Base-by-base conservation (phyloP, 2,888 invertebrate species). In the Oxytorus armatus region DNA sequence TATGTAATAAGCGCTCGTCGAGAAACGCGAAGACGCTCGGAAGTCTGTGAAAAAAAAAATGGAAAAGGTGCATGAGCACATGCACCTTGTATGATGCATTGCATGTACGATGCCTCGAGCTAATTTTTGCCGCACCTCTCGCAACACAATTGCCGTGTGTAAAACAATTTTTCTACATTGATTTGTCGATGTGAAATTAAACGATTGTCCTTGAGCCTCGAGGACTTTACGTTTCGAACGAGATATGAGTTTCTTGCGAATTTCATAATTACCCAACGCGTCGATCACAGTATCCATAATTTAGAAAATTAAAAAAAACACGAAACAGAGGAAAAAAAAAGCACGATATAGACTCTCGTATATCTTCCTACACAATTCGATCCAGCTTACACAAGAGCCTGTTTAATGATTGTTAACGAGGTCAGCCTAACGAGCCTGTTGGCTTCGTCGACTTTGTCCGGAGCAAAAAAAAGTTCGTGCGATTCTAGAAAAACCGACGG, bases 1-100 rank as follows among this genome's bases (percentile, higher is more conserved):
- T 80, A 61, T 57, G 77, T 77, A 80, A 80, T 77, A 73, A 80
- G 80, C 65, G 68, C 77, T 61, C 68, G 42, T n/a, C 18, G 16
- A 25, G 69, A 69, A 49, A 65, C 57, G 44, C 33, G 73, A 72
- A 65, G 75, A 69, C 57, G 33, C 36, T 44, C 5, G 16, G 29
- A 36, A 42, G 25, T 55, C n/a, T 55, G 42, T 36, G 63, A 77
- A 53, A 68, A 66, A 25, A n/a, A 39, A 39, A 42, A 57, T 23
- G 16, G 16, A 3, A 44, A 63, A 33, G 70, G 53, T 63, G 77
- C 68, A 73, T 77, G 77, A 66, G 53, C 61, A 73, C 68, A 73
- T 77, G 77, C 55, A 42, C n/a, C 57, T 11, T 36, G 68, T 16
- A 23, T 68, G 59, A 61, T 66, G 42, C 59, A 51, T 68, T 25